phyloP scores from a whole-genome alignment of 2,888 invertebrate genomes.

The Drosophila birchii region DNA sequence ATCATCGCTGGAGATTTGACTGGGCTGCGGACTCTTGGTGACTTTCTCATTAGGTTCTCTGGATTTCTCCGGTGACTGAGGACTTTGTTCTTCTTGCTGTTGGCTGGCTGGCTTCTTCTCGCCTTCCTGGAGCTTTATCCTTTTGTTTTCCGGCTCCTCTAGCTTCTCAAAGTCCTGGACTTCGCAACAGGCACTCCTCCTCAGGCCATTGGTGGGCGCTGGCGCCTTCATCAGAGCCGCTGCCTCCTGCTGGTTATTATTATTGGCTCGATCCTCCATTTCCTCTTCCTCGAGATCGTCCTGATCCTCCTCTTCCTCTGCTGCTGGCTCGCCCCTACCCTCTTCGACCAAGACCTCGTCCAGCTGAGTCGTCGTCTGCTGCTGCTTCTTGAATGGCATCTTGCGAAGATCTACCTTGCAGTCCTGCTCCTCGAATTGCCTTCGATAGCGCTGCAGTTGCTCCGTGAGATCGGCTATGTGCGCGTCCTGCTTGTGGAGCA shows the following conservation, averaged over 20 bases:
- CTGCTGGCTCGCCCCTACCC: constrained; percentile 23
- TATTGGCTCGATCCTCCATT: constrained; percentile 67
- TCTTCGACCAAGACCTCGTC: constrained; percentile 48
- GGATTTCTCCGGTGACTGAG: constrained; percentile 11
- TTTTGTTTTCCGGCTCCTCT: constrained; percentile 34
- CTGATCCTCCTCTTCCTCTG: constrained; percentile 34
- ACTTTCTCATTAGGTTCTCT: constrained; percentile 29
- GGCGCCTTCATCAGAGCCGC: constrained; percentile 29
- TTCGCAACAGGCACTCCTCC: constrained; percentile 45
- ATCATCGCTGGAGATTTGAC: constrained; percentile 40
- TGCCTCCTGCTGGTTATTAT: constrained; percentile 52
- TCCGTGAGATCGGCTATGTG: constrained; percentile 83
- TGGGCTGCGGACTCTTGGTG: constrained; percentile 40
- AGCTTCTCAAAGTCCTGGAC: constrained; percentile 16
- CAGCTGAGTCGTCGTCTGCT: constrained; percentile 34
- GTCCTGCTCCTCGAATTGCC: constrained; percentile 71
- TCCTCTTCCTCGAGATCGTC: constrained; percentile 49
- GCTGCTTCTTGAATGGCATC: constrained; percentile 67
- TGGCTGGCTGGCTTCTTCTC: constrained; percentile 34
- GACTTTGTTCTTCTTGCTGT: constrained; percentile 10
- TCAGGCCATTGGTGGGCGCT: constrained; percentile 52
- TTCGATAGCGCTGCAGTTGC: constrained; percentile 81
- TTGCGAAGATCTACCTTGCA: constrained; percentile 59
- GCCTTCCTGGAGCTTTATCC: constrained; percentile 36
- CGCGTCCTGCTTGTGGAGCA: constrained; percentile 82